phyloP scores from a whole-genome alignment of 2,113 vertebrate genomes.

The Cygnus buccinator region DNA sequence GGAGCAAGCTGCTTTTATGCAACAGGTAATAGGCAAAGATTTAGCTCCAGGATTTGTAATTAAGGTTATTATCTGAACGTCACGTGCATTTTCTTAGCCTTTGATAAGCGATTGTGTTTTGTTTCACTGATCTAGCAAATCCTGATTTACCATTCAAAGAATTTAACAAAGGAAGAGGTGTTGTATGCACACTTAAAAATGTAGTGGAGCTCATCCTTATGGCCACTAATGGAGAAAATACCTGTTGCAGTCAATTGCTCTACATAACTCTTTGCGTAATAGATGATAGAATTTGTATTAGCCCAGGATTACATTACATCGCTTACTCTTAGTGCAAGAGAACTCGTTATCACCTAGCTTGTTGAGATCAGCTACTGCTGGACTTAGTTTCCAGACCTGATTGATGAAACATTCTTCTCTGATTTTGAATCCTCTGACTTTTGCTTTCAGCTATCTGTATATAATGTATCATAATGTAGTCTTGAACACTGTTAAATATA shows the following conservation, averaged over 20 bases:
- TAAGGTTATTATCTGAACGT: conserved; percentile 92
- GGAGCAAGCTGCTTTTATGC: conserved; percentile 91
- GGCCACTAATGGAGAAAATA: conserved; percentile 64
- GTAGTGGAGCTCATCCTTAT: conserved; percentile 62
- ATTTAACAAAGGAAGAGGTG: conserved; percentile 49
- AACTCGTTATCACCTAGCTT: conserved; percentile 52
- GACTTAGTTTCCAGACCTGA: conserved; percentile 71
- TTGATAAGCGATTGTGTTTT: conserved; percentile 61
- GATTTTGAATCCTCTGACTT: conserved; percentile 65
- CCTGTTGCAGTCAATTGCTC: conserved; percentile 58
- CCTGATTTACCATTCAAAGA: conserved; percentile 58
- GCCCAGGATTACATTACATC: conserved; percentile 34
- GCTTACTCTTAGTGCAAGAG: conserved; percentile 62
- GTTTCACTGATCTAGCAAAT: conserved; percentile 56
- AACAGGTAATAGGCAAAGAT: conserved; percentile 96
- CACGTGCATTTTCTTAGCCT: conserved; percentile 32
- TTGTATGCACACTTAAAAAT: conserved; percentile 62
- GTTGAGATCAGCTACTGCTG: conserved; percentile 74
- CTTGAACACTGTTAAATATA: conserved; percentile 78
- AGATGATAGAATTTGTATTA: conserved; percentile 57
- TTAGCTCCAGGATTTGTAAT: conserved; percentile 92
- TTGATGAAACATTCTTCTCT: conserved; percentile 71
- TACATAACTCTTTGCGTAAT: conserved; percentile 35
- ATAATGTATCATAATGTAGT: conserved; percentile 80
- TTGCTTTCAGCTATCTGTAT: conserved; percentile 73